Conservation (phyloP, 2,797 vertebrate genomes). For the Myripristis murdjan region DNA sequence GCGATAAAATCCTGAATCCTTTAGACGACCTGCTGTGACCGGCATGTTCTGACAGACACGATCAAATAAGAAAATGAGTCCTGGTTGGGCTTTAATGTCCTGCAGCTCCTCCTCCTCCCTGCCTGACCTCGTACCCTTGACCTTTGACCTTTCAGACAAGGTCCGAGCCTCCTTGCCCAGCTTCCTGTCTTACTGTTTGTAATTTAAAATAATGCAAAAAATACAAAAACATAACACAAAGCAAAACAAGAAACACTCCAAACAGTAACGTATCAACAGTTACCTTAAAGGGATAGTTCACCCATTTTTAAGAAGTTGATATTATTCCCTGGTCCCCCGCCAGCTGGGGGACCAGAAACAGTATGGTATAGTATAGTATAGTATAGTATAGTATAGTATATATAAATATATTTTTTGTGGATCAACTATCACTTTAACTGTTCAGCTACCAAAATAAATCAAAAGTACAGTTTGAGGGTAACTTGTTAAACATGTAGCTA, state of each 20-base stretch:
- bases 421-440: no score
- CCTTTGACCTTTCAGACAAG: neutral
- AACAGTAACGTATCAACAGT: neutral
- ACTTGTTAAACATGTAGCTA: neutral
- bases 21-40: no score
- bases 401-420: no score
- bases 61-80: neutral
- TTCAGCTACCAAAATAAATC: neutral
- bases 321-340: no score
- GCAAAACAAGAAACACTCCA: neutral
- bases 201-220: neutral
- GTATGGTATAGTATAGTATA: no score
- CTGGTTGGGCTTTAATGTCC: neutral
- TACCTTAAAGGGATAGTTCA: neutral
- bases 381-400: no score
- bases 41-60: neutral
- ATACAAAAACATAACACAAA: neutral
- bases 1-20: neutral
- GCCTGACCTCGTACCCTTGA: constrained; percentile 15
- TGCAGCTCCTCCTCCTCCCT: neutral
- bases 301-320: no score
- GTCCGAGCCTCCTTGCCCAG: neutral
- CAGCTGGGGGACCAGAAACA: no score
- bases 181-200: neutral
- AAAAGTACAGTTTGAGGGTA: neutral